A percentile compares a stretch with the other conserved stretches of the same genome.
Conservation (phyloP, 2,113 vertebrate genomes). For the Tachysurus vachellii region DNA sequence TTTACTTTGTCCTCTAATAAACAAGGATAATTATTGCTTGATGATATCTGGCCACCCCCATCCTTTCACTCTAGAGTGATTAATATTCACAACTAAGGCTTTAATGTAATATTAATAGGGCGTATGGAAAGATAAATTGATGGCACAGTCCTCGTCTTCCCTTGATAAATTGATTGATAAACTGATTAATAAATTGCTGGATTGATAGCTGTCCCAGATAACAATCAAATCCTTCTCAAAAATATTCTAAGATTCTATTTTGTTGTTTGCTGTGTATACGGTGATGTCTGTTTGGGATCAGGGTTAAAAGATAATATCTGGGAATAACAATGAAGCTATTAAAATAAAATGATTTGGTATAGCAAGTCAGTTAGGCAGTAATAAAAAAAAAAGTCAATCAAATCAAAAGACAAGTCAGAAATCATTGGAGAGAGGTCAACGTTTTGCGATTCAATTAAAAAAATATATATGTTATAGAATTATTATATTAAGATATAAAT, state of each 20-base stretch:
- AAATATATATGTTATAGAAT: no score
- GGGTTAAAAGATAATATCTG: not conserved
- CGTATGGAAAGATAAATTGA: constrained; percentile 78
- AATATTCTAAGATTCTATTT: not conserved
- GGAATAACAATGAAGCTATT: not conserved
- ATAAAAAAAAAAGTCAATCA: not conserved
- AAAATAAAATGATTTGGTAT: not conserved
- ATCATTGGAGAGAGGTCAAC: not conserved
- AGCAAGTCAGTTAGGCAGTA: not conserved
- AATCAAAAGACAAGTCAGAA: not conserved
- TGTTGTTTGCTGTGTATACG: not conserved
- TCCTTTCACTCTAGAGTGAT: constrained; percentile 66
- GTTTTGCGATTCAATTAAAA: not conserved
- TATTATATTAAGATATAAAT: no score
- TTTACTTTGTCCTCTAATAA: constrained; percentile 65
- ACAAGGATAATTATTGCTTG: constrained; percentile 76
- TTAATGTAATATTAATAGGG: constrained; percentile 79
- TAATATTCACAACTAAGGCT: constrained; percentile 72
- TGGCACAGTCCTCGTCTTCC: constrained; percentile 65
- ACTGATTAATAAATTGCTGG: constrained; percentile 71
- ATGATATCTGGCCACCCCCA: constrained; percentile 69
- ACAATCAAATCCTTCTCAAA: not conserved
- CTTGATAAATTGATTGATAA: no score
- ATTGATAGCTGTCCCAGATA: constrained; percentile 67
- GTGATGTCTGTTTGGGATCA: not conserved